phyloP scores from a whole-genome alignment of 2,113 vertebrate species.

The Solea senegalensis region DNA sequence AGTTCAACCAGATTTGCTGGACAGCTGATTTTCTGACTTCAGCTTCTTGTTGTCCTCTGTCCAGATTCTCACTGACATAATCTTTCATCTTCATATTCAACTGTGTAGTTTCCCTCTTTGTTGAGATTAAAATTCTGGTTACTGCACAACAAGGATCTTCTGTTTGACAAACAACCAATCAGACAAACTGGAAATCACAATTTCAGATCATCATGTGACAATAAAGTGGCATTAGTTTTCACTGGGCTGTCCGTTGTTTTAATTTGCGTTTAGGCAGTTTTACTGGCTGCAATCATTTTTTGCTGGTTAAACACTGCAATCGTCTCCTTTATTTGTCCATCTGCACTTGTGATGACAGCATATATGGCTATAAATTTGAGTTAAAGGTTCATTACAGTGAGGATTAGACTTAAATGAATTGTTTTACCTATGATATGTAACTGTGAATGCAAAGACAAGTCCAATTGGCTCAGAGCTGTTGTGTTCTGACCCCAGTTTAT shows the following conservation, averaged over 20 bases:
- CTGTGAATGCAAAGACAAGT: not conserved
- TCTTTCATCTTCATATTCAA: not conserved
- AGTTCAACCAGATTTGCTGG: not conserved
- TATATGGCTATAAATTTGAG: not conserved
- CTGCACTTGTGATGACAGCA: not conserved
- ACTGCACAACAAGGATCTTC: not conserved
- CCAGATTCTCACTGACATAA: not conserved
- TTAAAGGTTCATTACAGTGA: not conserved
- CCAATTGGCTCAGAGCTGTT: not conserved
- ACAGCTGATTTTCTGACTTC: slow-evolving; percentile 23
- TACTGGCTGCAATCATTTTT: not conserved
- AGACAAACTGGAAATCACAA: not conserved
- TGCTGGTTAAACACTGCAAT: not conserved
- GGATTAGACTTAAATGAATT: not conserved
- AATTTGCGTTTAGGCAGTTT: not conserved
- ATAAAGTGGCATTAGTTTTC: not conserved
- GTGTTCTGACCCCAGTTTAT: slow-evolving; percentile 13
- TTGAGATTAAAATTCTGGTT: not conserved
- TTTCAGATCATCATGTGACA: slow-evolving; percentile 1
- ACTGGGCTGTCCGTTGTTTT: not conserved
- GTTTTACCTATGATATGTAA: not conserved
- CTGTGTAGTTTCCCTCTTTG: not conserved
- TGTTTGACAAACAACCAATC: not conserved
- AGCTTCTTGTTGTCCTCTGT: not conserved
- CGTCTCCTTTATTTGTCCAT: not conserved